These are phyloP conservation scores for Ciona savignyi DNA, from an alignment of 23 tunicate genomes.

Conservation along the genomic window DNA sequence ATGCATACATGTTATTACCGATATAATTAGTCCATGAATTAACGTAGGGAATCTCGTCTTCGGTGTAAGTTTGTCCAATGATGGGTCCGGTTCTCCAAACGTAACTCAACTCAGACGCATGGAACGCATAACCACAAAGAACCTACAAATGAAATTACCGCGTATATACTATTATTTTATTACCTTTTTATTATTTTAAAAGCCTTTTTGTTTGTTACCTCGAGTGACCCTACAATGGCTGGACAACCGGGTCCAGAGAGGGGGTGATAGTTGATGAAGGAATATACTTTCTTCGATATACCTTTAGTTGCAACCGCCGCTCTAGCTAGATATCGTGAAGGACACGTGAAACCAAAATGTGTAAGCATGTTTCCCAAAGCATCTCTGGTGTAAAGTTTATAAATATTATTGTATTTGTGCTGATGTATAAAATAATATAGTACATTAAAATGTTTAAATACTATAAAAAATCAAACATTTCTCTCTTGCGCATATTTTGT, in stretches of 20 bases:
- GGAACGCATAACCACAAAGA: conserved; percentile 42
- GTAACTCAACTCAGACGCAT: conserved; percentile 40
- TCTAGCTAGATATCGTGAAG: conserved; percentile 41
- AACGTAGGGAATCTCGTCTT: conserved; percentile 25
- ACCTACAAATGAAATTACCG: too few relatives aligned
- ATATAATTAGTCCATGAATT: conserved; percentile 43
- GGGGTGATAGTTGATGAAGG: conserved; percentile 48
- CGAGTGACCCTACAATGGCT: conserved; percentile 24
- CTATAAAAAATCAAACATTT: too few relatives aligned
- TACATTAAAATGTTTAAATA: too few relatives aligned
- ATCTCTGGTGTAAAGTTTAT: too few relatives aligned
- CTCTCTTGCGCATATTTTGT: too few relatives aligned
- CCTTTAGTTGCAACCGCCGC: conserved; percentile 18
- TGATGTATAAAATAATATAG: too few relatives aligned
- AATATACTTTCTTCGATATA: conserved; percentile 16
- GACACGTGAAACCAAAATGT: conserved; percentile 48
- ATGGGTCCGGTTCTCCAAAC: conserved; percentile 52
- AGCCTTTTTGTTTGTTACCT: conserved; percentile 14
- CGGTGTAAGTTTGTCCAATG: conserved; percentile 41
- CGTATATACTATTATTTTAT: too few relatives aligned
- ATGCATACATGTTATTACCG: too few relatives aligned
- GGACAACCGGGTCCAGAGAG: conserved; percentile 41
- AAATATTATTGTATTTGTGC: too few relatives aligned
- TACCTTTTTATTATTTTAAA: too few relatives aligned
- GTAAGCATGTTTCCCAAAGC: conserved; percentile 45